A percentile compares a stretch with the other conserved stretches of the same genome.
Conservation (phyloP, 2,797 vertebrate genomes). For the Myotis findleyi region DNA sequence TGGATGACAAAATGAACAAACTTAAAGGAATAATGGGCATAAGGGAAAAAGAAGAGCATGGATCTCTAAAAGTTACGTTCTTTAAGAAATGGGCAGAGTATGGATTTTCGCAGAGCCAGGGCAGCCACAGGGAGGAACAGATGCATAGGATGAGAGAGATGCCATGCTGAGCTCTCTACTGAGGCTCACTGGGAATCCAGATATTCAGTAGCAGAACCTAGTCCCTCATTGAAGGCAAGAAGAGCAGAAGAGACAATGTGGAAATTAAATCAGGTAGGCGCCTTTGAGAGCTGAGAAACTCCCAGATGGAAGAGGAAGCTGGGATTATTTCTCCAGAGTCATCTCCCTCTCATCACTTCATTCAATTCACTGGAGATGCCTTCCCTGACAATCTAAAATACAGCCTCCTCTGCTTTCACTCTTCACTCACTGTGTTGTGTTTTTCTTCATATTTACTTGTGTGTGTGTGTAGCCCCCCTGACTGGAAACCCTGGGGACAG, state of each 20-base stretch:
- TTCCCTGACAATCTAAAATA: background rate
- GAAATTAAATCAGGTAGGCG: background rate
- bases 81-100: background rate
- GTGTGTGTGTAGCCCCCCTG: background rate
- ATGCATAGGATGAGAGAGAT: no score
- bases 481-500: background rate
- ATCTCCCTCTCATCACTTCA: background rate
- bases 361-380: background rate
- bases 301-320: background rate
- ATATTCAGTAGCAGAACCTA: background rate
- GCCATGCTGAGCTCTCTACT: rapidly evolving
- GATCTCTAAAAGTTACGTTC: background rate
- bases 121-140: background rate
- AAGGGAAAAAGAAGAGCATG: background rate
- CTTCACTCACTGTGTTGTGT: background rate
- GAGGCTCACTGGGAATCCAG: background rate
- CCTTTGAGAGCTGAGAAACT: background rate
- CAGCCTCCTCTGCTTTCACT: background rate
- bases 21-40: background rate
- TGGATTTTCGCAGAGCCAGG: background rate
- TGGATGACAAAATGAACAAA: background rate
- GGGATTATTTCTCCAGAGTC: background rate
- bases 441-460: background rate
- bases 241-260: background rate
- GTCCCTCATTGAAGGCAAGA: background rate